These are phyloP conservation scores for Nomada fabriciana DNA, from an alignment of 2,888 invertebrate species.

Conservation along the genomic window DNA sequence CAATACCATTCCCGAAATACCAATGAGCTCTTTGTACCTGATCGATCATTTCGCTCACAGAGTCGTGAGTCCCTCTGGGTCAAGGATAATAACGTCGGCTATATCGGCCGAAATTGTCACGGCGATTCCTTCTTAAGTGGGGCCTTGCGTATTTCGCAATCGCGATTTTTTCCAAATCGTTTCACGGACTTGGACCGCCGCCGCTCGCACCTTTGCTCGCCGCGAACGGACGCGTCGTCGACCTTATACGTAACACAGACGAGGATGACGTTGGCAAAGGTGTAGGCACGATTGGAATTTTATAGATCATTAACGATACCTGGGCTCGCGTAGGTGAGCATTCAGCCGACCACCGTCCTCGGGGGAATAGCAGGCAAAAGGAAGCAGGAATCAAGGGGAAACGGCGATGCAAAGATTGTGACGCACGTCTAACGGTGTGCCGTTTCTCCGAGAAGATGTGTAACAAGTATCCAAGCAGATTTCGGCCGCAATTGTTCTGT, in stretches of 20 bases:
- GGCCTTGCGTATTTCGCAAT: too few relatives aligned
- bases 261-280: slow-evolving; percentile 30
- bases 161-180: too few relatives aligned
- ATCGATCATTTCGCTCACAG: slow-evolving; percentile 60
- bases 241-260: slow-evolving; percentile 7
- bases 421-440: slow-evolving; percentile 6
- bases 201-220: too few relatives aligned
- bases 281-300: slow-evolving; percentile 47
- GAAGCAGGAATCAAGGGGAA: slow-evolving; percentile 7
- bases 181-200: too few relatives aligned
- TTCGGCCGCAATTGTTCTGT: not conserved
- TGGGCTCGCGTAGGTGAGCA: slow-evolving; percentile 47
- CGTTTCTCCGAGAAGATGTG: not conserved
- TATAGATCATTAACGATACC: slow-evolving; percentile 57
- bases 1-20: slow-evolving; percentile 44
- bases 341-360: slow-evolving; percentile 59
- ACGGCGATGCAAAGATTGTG: not conserved
- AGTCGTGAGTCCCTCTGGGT: slow-evolving; percentile 56
- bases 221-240: slow-evolving; percentile 9
- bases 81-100: slow-evolving; percentile 62
- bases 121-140: not conserved
- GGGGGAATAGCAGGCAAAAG: slow-evolving; percentile 53
- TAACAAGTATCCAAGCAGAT: not conserved
- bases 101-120: not conserved
- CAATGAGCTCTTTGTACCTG: slow-evolving; percentile 7